A percentile compares a stretch with the other conserved stretches of the same genome.
Evolutionary conservation across 2,113 vertebrate species (phyloP).

Genomic region (Ailuropoda melanoleuca): DNA sequence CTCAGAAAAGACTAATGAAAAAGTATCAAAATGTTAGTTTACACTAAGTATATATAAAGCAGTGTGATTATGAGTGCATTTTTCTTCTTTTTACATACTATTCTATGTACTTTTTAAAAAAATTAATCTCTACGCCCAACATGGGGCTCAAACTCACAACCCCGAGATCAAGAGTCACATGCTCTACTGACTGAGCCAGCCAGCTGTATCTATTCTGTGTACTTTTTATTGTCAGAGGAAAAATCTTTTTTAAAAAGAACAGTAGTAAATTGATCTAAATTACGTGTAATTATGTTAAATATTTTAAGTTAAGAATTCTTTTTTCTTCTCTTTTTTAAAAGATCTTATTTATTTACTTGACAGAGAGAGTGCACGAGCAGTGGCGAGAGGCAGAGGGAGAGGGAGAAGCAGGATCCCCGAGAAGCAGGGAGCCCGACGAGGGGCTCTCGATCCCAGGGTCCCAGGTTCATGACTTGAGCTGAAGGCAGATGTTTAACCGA

Average conservation of each 20-base stretch:
- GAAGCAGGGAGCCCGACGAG: not conserved
- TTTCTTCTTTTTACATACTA: constrained; percentile 36
- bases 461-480: not conserved
- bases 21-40: constrained; percentile 26
- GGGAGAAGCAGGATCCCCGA: not conserved
- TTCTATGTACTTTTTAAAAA: not conserved
- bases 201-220: not conserved
- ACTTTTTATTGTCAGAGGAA: not conserved
- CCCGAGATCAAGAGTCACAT: not conserved
- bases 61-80: not conserved
- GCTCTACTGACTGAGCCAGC: not conserved
- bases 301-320: not conserved
- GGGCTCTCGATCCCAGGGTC: not conserved
- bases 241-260: not conserved
- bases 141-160: not conserved
- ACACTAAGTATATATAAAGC: not conserved
- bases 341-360: not conserved
- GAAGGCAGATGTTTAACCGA: not conserved
- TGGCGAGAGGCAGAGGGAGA: not conserved
- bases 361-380: not conserved
- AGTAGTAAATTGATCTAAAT: not conserved
- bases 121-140: not conserved
- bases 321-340: not conserved
- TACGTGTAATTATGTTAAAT: not conserved
- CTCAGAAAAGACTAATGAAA: constrained; percentile 9